Evolutionary conservation across 2,888 invertebrate species (phyloP), one percentile per base, ranked within the genome.

Genomic region (Amblyjoppa proteus): DNA sequence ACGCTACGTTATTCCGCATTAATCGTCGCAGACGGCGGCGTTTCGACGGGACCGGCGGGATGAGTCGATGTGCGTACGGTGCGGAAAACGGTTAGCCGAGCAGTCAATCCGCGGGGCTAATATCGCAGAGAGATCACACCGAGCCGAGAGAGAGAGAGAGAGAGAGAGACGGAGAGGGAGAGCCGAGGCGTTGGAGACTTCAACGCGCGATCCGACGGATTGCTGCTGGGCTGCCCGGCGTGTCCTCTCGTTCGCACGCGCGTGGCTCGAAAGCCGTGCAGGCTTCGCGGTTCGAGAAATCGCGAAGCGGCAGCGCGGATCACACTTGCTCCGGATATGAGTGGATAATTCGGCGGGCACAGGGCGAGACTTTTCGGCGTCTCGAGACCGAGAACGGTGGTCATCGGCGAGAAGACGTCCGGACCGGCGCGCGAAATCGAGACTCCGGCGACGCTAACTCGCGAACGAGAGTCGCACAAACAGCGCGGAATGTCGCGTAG

Each of bases 201-300:
- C 89, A 92, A 93, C 89, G 93, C 93, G 87, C 90, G 90, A 91
- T 88, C 93, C 92, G 93, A 91, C 93, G 92, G 92, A 91, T 80
- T 85, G 78, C 84, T 85, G 79, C 75, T 79, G 66, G 74, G 49
- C 64, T 77, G 56, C 34, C 34, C 61, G 45, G 53, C 53, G 2
- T 56, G 16, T 64, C 58, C 6, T 1, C 28, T 75, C 11, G 41
- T 53, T 71, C 58, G 64, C 9, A 16, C 28, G 49, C 28, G 49
- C 61, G 61, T 11, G 61, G 4, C 61, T 28, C 45, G 25, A n/a
- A 4, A 83, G 81, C 85, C 68, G 84, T 84, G 74, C 88, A 77
- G 64, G 41, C 25, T 58, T 58, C 64, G 34, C 41, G 66, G 69
- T 64, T 34, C 64, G 64, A 13, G 31, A 64, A 31, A 34, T 1